phyloP scores from a whole-genome alignment of 2,797 vertebrate genomes.

The Pantherophis alleghaniensis region DNA sequence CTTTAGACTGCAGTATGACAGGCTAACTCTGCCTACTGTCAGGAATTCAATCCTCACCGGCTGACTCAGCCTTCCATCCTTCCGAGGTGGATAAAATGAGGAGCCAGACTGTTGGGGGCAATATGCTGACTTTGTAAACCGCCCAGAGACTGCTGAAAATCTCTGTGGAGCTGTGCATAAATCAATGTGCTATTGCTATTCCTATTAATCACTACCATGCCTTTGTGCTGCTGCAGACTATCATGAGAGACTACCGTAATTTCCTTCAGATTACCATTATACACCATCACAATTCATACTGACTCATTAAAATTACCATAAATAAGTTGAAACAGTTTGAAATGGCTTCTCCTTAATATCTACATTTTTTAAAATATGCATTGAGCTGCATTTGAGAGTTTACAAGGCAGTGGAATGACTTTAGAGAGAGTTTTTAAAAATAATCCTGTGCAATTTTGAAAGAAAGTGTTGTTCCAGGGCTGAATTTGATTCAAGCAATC shows the following conservation, averaged over 20 bases:
- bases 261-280: background rate
- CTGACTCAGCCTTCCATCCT: background rate
- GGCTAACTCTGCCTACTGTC: background rate
- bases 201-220: conserved; percentile 45
- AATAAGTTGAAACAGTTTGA: background rate
- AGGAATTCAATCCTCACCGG: background rate
- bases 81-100: background rate
- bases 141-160: background rate
- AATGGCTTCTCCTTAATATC: conserved; percentile 1
- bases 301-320: conserved; percentile 1
- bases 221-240: conserved; percentile 42
- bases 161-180: background rate
- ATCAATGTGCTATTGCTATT: background rate
- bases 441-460: conserved; percentile 13
- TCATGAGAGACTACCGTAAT: conserved; percentile 1
- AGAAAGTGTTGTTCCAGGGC: conserved; percentile 1
- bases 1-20: background rate
- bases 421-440: conserved; percentile 11
- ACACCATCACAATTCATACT: background rate
- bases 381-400: background rate
- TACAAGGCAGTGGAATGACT: background rate
- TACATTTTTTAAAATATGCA: background rate
- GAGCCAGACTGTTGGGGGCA: background rate
- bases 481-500: conserved; percentile 29
- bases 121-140: background rate